These are phyloP conservation scores for Glaucomys volans DNA, from an alignment of 2,113 vertebrate species.

Conservation along the genomic window DNA sequence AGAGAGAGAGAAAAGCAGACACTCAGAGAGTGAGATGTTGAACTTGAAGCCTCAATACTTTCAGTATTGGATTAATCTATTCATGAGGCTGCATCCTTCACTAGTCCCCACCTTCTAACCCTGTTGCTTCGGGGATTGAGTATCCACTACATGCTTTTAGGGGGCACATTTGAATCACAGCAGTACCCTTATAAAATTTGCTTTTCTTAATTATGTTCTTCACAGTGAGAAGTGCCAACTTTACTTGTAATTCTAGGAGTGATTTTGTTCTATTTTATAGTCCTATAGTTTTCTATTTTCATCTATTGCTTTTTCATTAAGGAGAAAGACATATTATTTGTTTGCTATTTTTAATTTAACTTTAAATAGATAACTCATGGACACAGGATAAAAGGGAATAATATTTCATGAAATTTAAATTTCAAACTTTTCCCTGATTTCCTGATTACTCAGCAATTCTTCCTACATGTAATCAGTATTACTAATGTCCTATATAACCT, in stretches of 20 bases:
- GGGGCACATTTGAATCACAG: too few species aligned
- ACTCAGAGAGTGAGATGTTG: not conserved
- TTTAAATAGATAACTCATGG: not conserved
- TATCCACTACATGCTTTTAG: not conserved
- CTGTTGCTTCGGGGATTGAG: not conserved
- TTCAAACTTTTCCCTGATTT: not conserved
- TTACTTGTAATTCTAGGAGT: not conserved
- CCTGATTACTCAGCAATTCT: not conserved
- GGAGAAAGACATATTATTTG: not conserved
- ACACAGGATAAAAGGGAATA: not conserved
- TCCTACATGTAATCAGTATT: not conserved
- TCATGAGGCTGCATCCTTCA: not conserved
- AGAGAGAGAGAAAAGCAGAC: not conserved
- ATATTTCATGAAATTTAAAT: not conserved
- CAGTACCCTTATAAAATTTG: not conserved
- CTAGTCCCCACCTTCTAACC: not conserved
- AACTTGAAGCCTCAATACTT: not conserved
- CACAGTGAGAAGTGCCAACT: not conserved
- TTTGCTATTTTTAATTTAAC: conserved; percentile 10
- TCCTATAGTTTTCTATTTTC: not conserved
- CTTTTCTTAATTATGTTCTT: not conserved
- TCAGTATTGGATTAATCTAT: not conserved
- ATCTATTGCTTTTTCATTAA: not conserved
- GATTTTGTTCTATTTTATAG: not conserved
- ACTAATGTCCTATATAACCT: not conserved